phyloP scores from a whole-genome alignment of 1,140 invertebrate species.

The Drosophila aff. region DNA sequence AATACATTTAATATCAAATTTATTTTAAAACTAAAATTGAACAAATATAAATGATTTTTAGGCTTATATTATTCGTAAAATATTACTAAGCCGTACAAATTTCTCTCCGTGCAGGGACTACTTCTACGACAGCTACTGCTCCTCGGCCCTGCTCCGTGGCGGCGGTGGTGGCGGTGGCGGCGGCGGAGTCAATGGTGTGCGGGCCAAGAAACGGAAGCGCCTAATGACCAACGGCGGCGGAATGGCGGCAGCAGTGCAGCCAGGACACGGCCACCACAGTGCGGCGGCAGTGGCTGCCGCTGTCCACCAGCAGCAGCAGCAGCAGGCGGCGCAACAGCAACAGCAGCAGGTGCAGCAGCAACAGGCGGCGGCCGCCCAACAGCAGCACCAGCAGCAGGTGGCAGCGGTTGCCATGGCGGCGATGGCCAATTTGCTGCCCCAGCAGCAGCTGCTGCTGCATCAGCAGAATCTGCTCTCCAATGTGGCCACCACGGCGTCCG shows the following conservation, averaged over 20 bases:
- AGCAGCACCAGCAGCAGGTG: conserved; percentile 81
- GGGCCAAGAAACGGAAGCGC: conserved; percentile 88
- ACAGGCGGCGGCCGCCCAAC: conserved; percentile 66
- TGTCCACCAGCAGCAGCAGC: conserved; percentile 75
- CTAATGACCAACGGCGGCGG: conserved; percentile 86
- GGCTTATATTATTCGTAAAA: not conserved
- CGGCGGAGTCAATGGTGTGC: conserved; percentile 80
- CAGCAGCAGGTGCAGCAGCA: conserved; percentile 74
- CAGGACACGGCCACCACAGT: conserved; percentile 67
- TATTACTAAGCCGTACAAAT: not conserved
- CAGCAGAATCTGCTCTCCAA: conserved; percentile 80
- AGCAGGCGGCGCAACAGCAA: conserved; percentile 45
- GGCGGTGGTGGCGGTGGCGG: conserved; percentile 48
- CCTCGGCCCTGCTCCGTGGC: conserved; percentile 86
- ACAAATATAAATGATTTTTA: too few relatives aligned
- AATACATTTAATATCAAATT: too few relatives aligned
- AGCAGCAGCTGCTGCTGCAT: conserved; percentile 80
- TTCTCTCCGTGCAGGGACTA: conserved; percentile 69
- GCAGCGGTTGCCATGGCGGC: conserved; percentile 83
- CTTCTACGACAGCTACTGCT: conserved; percentile 87
- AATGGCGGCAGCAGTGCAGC: conserved; percentile 69
- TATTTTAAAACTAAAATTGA: too few relatives aligned
- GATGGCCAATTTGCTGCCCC: conserved; percentile 82
- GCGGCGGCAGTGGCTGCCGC: conserved; percentile 67
- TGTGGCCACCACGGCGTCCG: conserved; percentile 66